Percentiles rank a stretch among this genome's conserved stretches.
phyloP scores from a whole-genome alignment of 2,113 vertebrate genomes.

The Crotalus tigris region DNA sequence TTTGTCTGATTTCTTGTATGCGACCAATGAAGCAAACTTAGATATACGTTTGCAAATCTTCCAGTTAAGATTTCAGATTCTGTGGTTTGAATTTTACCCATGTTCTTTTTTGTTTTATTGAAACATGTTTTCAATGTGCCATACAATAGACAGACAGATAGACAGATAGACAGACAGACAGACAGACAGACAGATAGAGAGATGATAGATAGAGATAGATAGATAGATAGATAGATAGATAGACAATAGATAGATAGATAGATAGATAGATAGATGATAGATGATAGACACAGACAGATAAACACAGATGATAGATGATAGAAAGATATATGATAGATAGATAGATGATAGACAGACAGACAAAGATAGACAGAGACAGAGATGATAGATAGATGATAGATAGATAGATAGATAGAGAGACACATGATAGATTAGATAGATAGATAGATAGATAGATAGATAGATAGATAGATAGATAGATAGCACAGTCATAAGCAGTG shows the following conservation, averaged over 20 bases:
- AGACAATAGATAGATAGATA: no score
- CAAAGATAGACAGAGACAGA: no score
- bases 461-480: no score
- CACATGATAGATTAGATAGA: no score
- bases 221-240: neutral
- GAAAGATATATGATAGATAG: no score
- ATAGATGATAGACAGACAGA: no score
- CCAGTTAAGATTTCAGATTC: neutral
- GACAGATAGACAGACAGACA: neutral
- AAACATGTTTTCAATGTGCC: neutral
- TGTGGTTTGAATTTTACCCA: neutral
- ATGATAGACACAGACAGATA: no score
- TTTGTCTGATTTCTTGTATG: neutral
- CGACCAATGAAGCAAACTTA: neutral
- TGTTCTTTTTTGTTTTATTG: neutral
- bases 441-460: no score
- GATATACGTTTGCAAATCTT: neutral
- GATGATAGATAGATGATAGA: no score
- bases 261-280: no score
- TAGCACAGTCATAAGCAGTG: neutral
- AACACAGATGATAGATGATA: no score
- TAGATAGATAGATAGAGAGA: no score
- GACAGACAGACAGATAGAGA: neutral
- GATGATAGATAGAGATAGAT: neutral
- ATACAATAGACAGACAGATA: neutral